These are phyloP conservation scores for Solenopsis invicta DNA, from an alignment of 1,140 invertebrate genomes.

Conservation along the genomic window DNA sequence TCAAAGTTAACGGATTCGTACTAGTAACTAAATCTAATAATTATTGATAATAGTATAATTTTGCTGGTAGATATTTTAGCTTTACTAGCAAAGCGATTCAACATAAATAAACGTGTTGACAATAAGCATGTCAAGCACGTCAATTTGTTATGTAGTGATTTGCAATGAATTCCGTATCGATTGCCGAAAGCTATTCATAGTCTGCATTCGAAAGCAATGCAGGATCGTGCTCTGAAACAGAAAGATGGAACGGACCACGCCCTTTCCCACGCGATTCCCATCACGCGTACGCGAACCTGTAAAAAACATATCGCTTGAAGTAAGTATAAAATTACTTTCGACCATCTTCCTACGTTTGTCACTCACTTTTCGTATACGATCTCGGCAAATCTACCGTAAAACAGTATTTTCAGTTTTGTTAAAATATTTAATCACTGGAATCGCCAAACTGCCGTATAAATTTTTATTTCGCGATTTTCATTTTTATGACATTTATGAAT, in stretches of 20 bases:
- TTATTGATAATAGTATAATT: constrained; percentile 32
- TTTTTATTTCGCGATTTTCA: constrained; percentile 30
- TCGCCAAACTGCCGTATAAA: neutral
- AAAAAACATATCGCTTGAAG: neutral
- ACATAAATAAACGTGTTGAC: constrained; percentile 43
- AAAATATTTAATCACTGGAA: constrained; percentile 21
- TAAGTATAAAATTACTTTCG: constrained; percentile 4
- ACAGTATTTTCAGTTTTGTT: neutral
- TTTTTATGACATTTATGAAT: neutral
- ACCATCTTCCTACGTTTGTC: neutral
- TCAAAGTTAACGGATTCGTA: constrained; percentile 1
- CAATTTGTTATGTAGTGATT: constrained; percentile 27
- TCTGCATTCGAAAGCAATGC: constrained; percentile 37
- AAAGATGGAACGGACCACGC: constrained; percentile 44
- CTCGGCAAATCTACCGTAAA: neutral
- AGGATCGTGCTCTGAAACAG: constrained; percentile 20
- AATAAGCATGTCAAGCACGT: constrained; percentile 26
- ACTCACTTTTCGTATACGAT: neutral
- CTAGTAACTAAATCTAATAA: constrained; percentile 28
- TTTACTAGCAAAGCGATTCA: neutral
- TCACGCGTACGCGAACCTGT: neutral
- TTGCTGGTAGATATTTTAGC: neutral
- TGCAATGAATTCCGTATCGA: constrained; percentile 39
- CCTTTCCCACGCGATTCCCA: constrained; percentile 40
- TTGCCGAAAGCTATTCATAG: constrained; percentile 47